Percentiles rank a stretch among this genome's conserved stretches.
phyloP scores from a whole-genome alignment of 1,140 invertebrate genomes.

The Glossosoma conforme region DNA sequence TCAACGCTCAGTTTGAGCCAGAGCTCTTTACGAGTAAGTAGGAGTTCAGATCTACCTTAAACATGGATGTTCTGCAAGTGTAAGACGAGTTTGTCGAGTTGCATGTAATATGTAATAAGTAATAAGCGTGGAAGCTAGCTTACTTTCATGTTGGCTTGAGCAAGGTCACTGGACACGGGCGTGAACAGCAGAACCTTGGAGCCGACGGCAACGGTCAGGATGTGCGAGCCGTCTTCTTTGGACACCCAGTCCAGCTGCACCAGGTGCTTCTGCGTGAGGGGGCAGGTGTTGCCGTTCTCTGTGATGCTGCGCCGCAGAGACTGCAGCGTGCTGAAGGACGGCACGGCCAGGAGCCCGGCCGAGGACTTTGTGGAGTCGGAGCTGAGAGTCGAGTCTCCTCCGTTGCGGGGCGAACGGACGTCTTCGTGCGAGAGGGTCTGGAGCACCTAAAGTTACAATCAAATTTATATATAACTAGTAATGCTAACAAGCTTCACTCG shows the following conservation, averaged over 20 bases:
- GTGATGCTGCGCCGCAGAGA: constrained; percentile 83
- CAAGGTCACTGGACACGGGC: constrained; percentile 82
- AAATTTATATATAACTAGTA: no score
- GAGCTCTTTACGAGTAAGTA: neutral
- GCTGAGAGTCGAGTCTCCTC: constrained; percentile 44
- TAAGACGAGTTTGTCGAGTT: no score
- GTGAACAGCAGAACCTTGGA: constrained; percentile 86
- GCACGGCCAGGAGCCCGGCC: constrained; percentile 74
- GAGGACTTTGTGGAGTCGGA: constrained; percentile 46
- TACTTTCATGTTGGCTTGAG: constrained; percentile 82
- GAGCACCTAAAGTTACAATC: constrained; percentile 44
- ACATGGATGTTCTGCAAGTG: constrained; percentile 1
- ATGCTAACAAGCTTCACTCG: no score
- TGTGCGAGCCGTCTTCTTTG: constrained; percentile 97
- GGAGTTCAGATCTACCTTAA: no score
- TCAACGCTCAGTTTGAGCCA: neutral
- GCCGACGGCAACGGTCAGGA: constrained; percentile 93
- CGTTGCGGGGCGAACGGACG: constrained; percentile 50
- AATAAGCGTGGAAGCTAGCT: constrained; percentile 14
- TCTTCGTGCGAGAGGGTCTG: constrained; percentile 61
- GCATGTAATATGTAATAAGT: neutral
- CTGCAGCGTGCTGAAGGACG: constrained; percentile 88
- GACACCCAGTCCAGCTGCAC: constrained; percentile 99
- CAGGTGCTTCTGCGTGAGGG: constrained; percentile 78
- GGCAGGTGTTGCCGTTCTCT: constrained; percentile 86